Evolutionary conservation across 2,888 invertebrate genomes (phyloP), one percentile per base, ranked within the genome.

Genomic region (Drosophila kuntzei): DNA sequence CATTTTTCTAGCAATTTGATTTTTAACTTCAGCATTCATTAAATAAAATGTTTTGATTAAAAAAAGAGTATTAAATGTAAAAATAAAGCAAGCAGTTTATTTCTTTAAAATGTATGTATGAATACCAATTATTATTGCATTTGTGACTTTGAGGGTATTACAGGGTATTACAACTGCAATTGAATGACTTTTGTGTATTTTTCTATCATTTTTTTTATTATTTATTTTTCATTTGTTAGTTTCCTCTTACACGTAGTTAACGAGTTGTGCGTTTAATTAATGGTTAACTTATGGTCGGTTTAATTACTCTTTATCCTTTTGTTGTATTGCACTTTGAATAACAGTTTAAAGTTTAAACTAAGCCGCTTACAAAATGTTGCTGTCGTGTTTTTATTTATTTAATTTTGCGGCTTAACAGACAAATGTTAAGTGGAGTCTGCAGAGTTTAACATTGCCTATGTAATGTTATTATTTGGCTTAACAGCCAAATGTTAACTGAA

Each of bases 201-300:
- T 25, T 44, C 14, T 4, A 22, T 8, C 25, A 29, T n/a, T 34
- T 25, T 8, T n/a, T n/a, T n/a, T n/a, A n/a, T n/a, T 36, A 18
- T 32, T 25, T 18, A 9, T 25, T 46, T 32, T 27, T 2, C 8
- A 46, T 37, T 46, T 66, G 22, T 25, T 36, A 8, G 4, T 51
- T 9, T 36, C 27, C 20, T 41, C n/a, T 16, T 34, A 3, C 12
- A 1, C 27, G 12, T 62, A 32, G 44, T 61, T 72, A 72, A 76
- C 70, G 73, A 73, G 61, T 69, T 76, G 76, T 16, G 63, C 79
- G 80, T 84, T 88, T 86, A 87, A 89, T 90, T 84, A 69, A 78
- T 80, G 76, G 75, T 76, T 72, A 77, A 85, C 83, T 85, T 89
- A 77, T 81, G 89, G 86, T 68, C 79, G 66, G 70, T 80, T 55